Evolutionary conservation across 2,888 invertebrate species (phyloP).

Genomic region (Acleris emargana): DNA sequence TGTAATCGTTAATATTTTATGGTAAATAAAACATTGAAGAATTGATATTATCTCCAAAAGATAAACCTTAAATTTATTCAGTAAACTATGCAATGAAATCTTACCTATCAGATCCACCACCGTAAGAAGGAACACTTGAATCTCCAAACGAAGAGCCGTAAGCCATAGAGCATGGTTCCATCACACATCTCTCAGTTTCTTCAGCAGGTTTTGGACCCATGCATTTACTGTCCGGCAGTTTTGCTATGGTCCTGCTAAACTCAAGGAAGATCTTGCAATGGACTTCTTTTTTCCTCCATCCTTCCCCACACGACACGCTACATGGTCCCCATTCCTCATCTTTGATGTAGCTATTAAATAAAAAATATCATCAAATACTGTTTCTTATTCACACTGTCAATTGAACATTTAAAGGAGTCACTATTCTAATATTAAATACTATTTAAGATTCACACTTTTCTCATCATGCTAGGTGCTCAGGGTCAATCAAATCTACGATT

Average conservation of each 20-base stretch:
- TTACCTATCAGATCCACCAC: constrained; percentile 70
- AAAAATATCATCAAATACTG: constrained; percentile 37
- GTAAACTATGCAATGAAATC: constrained; percentile 20
- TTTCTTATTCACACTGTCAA: constrained; percentile 2
- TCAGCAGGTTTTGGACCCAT: constrained; percentile 92
- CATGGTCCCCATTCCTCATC: constrained; percentile 96
- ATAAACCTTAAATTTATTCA: background rate
- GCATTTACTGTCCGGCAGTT: constrained; percentile 94
- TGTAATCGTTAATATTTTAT: constrained; percentile 39
- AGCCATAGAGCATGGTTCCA: constrained; percentile 89
- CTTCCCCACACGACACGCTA: constrained; percentile 96
- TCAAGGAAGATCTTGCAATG: constrained; percentile 97
- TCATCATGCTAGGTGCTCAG: constrained; percentile 72
- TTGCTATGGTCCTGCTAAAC: constrained; percentile 94
- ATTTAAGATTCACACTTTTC: constrained; percentile 56
- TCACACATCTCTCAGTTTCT: constrained; percentile 91
- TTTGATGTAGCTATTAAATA: constrained; percentile 90
- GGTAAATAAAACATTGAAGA: background rate
- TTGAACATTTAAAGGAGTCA: constrained; percentile 8
- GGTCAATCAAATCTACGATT: constrained; percentile 47
- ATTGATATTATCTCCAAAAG: background rate
- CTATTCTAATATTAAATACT: constrained; percentile 37
- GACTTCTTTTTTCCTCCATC: constrained; percentile 93
- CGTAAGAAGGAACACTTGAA: constrained; percentile 70
- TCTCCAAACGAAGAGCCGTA: constrained; percentile 82